Conservation (phyloP, 2,888 invertebrate species). For the Eupithecia exiguata region DNA sequence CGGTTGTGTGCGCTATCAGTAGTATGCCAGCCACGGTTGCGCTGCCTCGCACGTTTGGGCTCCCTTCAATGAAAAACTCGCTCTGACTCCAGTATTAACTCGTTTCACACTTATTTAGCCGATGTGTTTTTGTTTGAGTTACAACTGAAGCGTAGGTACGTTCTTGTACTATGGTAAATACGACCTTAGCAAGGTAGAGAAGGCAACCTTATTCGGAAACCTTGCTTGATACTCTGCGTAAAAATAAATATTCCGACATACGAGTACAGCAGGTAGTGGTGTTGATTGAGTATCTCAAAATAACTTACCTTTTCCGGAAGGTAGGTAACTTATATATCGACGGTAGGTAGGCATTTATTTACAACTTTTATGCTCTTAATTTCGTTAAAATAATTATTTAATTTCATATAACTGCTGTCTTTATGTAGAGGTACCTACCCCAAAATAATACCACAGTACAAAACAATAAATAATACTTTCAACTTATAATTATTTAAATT, state of each 20-base stretch:
- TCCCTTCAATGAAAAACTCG: constrained; percentile 48
- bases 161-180: constrained; percentile 41
- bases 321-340: not conserved
- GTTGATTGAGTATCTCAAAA: constrained; percentile 1
- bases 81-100: constrained; percentile 35
- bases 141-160: constrained; percentile 29
- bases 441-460: not conserved
- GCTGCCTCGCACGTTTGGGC: constrained; percentile 43
- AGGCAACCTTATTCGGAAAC: constrained; percentile 38
- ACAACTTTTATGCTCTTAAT: not conserved
- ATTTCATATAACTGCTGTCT: not conserved
- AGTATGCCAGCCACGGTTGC: constrained; percentile 48
- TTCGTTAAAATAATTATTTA: not conserved
- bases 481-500: not conserved
- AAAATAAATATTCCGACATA: not conserved
- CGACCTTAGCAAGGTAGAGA: constrained; percentile 38
- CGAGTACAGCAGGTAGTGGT: not conserved
- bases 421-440: not conserved
- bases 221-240: constrained; percentile 26
- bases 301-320: not conserved
- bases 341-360: not conserved
- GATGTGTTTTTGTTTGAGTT: constrained; percentile 38
- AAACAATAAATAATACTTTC: no score
- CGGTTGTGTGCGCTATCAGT: constrained; percentile 74
- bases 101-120: constrained; percentile 39